Conservation (phyloP, 2,888 invertebrate species). For the Megastigmus dorsalis region DNA sequence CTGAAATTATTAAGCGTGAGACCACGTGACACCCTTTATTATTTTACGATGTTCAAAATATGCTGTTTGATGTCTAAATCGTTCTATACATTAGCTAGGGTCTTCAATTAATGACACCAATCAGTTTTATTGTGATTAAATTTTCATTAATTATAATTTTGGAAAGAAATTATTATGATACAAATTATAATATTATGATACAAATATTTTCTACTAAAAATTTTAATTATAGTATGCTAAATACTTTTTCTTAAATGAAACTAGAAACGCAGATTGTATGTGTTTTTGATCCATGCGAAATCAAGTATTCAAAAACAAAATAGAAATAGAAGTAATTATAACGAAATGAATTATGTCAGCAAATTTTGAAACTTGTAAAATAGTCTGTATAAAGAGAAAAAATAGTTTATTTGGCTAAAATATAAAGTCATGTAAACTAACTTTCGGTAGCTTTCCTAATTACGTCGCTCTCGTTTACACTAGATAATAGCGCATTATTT, state of each 20-base stretch:
- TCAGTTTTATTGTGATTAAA: too few relatives aligned
- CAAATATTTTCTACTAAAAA: neutral
- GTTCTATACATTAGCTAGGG: too few relatives aligned
- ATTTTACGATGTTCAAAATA: slow-evolving; percentile 6
- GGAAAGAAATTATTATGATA: too few relatives aligned
- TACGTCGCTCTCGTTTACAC: neutral
- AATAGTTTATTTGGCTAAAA: neutral
- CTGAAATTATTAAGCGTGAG: neutral
- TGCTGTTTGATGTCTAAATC: too few relatives aligned
- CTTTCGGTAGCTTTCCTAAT: neutral
- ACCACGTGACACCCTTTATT: neutral
- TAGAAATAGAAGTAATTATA: too few relatives aligned
- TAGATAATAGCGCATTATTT: neutral
- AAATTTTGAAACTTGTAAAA: slow-evolving; percentile 35
- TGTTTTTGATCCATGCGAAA: neutral
- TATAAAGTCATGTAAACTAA: neutral
- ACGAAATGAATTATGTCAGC: neutral
- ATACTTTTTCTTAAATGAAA: too few relatives aligned
- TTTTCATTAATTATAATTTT: too few relatives aligned
- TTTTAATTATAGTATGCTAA: neutral
- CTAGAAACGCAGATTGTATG: too few relatives aligned
- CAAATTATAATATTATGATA: too few relatives aligned
- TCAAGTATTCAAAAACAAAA: neutral
- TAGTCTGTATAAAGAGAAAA: slow-evolving; percentile 20
- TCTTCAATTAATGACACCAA: too few relatives aligned